Conservation (phyloP, 2,797 vertebrate genomes). For the Apogon talboti region DNA sequence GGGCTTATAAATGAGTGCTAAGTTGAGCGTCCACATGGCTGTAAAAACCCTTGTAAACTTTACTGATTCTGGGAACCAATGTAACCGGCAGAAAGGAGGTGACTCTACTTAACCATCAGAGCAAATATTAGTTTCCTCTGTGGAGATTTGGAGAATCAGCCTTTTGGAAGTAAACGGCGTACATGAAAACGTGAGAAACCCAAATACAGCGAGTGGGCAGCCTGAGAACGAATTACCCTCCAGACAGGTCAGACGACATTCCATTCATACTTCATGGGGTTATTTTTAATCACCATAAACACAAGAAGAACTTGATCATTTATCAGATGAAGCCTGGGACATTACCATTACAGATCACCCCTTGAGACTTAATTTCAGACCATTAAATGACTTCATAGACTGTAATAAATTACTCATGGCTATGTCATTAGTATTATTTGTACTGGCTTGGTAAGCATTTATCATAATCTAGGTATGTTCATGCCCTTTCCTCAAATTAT, state of each 20-base stretch:
- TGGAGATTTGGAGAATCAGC: conserved; percentile 38
- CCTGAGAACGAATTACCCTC: conserved; percentile 31
- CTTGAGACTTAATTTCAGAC: conserved; percentile 3
- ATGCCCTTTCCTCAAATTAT: neutral
- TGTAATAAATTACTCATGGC: conserved; percentile 1
- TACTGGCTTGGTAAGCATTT: neutral
- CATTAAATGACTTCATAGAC: conserved; percentile 19
- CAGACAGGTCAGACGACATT: conserved; percentile 51
- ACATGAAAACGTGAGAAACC: conserved; percentile 41
- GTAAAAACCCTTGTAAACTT: conserved; percentile 25
- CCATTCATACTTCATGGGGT: conserved; percentile 27
- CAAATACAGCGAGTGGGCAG: conserved; percentile 40
- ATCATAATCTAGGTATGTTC: neutral
- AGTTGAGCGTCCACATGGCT: conserved; percentile 17
- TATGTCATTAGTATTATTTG: neutral
- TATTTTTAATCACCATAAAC: conserved; percentile 49
- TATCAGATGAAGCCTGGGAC: conserved; percentile 25
- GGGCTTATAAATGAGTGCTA: conserved; percentile 35
- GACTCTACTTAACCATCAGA: conserved; percentile 10
- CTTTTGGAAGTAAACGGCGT: conserved; percentile 44
- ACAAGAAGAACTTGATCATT: conserved; percentile 30
- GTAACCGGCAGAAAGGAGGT: conserved; percentile 21
- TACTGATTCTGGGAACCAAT: conserved; percentile 28
- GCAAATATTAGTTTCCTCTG: conserved; percentile 53
- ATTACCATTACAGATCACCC: conserved; percentile 7